Base-by-base conservation (phyloP, 2,797 vertebrate species). In the Oreochromis grahami region DNA sequence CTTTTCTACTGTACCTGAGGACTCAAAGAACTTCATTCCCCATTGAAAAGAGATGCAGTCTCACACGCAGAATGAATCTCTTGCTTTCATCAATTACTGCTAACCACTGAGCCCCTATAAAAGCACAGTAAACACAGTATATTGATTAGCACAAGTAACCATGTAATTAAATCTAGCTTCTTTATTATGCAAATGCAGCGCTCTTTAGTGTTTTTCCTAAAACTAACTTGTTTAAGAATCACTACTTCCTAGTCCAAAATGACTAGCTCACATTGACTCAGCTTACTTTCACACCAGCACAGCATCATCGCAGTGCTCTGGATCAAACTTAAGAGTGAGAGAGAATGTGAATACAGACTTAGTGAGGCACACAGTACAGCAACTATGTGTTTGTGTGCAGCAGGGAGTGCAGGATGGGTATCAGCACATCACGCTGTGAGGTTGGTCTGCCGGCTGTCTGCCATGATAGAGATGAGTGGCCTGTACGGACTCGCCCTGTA, bases 401-500 rank as follows among this genome's bases (percentile, higher is more conserved):
- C 65, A 34, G 79, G 24, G 21, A 77, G 70, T 65, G 52, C 84
- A 74, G 14, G 81, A 34, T 55, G 74, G 76, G 84, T 91, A 91
- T 92, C 81, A 82, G 80, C 53, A 68, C 89, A 92, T 93, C 91
- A 45, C 77, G 10, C 74, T 48, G 63, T 34, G 76, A 79, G 89
- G 84, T 80, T 52, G 88, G 85, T 80, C 83, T 45, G 79, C 77
- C 55, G 68, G 80, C 82, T 83, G 84, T 83, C 83, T 85, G 83
- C 82, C 51, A 60, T 2, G 76, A 82, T n/a, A 70, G 81, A 89
- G 86, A 81, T 34, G 3, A 15, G 13, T 4, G 36, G 81, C 94
- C 72, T 93, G 95, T 87, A 80, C 70, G 76, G 88, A 93, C 94
- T 92, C 36, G 93, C 86, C 83, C 85, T 45, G 79, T 63, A 84